phyloP scores from a whole-genome alignment of 2,113 vertebrate species.

The Dromas ardeola region DNA sequence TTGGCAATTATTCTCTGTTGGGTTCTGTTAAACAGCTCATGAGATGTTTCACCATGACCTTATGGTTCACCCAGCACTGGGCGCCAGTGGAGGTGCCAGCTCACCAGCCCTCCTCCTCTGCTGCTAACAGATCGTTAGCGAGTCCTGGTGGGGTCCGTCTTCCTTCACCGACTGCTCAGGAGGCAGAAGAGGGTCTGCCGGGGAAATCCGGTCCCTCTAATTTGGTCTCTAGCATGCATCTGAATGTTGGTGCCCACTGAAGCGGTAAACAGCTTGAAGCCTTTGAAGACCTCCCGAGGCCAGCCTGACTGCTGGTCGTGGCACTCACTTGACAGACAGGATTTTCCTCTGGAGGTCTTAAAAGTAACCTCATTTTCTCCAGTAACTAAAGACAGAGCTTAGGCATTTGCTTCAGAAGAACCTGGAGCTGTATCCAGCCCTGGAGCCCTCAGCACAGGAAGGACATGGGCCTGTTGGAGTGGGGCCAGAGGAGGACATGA shows the following conservation, averaged over 20 bases:
- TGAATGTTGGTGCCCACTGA: not conserved
- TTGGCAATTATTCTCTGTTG: not conserved
- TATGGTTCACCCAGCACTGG: not conserved
- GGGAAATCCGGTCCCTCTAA: not conserved
- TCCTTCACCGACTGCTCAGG: not conserved
- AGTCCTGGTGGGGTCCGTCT: not conserved
- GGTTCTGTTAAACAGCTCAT: not conserved
- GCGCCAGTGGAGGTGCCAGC: not conserved
- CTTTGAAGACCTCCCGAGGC: not conserved
- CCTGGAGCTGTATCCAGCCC: not conserved
- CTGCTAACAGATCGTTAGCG: rapidly evolving
- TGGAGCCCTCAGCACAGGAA: not conserved
- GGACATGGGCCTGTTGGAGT: not conserved
- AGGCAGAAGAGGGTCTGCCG: not conserved
- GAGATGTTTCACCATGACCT: not conserved
- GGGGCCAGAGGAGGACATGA: no score
- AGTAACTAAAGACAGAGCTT: not conserved
- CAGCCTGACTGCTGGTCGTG: not conserved
- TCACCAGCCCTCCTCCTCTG: not conserved
- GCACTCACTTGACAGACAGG: not conserved
- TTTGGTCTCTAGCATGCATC: not conserved
- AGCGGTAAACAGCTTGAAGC: not conserved
- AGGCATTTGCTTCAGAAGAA: not conserved
- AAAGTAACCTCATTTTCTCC: not conserved
- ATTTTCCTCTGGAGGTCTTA: not conserved